Base-by-base conservation (phyloP, 23 tunicate genomes). In the Ciona savignyi region DNA sequence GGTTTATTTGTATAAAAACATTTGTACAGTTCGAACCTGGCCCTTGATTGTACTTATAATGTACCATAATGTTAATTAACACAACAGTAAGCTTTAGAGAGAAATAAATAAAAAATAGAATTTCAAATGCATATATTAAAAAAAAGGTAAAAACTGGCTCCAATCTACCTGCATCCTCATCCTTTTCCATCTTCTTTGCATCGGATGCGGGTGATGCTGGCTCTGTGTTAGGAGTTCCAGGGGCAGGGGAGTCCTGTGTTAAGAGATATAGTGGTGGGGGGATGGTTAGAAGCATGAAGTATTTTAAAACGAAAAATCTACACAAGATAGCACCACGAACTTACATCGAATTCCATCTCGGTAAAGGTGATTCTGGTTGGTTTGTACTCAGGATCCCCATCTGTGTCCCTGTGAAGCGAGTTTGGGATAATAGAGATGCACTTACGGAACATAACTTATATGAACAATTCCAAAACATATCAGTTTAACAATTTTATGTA, bases 361-460 rank as follows among this genome's bases (percentile, higher is more conserved):
- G 81, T 63, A 63, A 91, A 91, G 28, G 84, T 80, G 29, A 85
- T 65, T 35, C 89, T 75, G n/a, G 97, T 66, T 3, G 97, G 97
- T 67, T 91, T 91, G 86, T 91, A 91, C 30, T 91, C 97, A 1
- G 97, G 97, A 72, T 91, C 97, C 0, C 68, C 83, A 29, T 80
- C 84, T 22, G 68, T 74, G 71, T 91, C 97, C 1, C 91, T 87
- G 73, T 65, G 65, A 28, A 22, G 70, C 78, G 9, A 72, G 25
- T 35, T 26, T 25, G 25, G 27, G 23, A 63, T 1, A 49, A 11
- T 11, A 49, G 61, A 49, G 20, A 29, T 29, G 32, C 30, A 70
- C 32, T 30, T n/a, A n/a, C n/a, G n/a, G n/a, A n/a, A n/a, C n/a
- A n/a, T n/a, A n/a, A n/a, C 21, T 51, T 51, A 51, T 51, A 51